Conservation (phyloP, 2,797 vertebrate genomes). For the Aeoliscus strigatus region DNA sequence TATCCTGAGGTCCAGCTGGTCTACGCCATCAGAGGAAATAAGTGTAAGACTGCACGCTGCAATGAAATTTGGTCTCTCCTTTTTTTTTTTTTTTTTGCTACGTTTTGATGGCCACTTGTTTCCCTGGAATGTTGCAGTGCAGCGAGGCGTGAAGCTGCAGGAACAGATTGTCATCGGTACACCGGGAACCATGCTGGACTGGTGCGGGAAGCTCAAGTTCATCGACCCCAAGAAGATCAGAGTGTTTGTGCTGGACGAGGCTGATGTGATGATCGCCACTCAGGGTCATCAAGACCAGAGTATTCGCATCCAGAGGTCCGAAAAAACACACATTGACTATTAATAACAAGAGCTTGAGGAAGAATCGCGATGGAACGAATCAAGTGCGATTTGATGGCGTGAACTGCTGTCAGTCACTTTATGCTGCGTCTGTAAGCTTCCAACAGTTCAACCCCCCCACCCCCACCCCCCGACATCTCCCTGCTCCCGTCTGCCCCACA, state of each 20-base stretch:
- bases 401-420: no score
- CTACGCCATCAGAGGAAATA: constrained; percentile 94
- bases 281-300: constrained; percentile 98
- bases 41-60: constrained; percentile 74
- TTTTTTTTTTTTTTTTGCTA: no score
- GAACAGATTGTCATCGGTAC: constrained; percentile 97
- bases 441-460: no score
- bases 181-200: constrained; percentile 93
- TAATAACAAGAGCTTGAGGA: no score
- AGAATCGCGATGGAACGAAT: no score
- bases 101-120: constrained; percentile 2
- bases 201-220: constrained; percentile 94
- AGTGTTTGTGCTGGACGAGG: constrained; percentile 96
- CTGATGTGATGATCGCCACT: constrained; percentile 96
- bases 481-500: constrained; percentile 44
- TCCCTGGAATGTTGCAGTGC: constrained; percentile 73
- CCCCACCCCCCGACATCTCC: no score
- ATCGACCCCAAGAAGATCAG: constrained; percentile 95
- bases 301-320: constrained; percentile 95
- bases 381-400: no score
- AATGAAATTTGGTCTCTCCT: not conserved
- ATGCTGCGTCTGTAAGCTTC: not conserved
- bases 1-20: constrained; percentile 89
- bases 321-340: no score
- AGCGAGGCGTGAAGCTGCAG: constrained; percentile 84